Conservation (phyloP, 2,888 invertebrate genomes). For the Agrenia bidenticulata region DNA sequence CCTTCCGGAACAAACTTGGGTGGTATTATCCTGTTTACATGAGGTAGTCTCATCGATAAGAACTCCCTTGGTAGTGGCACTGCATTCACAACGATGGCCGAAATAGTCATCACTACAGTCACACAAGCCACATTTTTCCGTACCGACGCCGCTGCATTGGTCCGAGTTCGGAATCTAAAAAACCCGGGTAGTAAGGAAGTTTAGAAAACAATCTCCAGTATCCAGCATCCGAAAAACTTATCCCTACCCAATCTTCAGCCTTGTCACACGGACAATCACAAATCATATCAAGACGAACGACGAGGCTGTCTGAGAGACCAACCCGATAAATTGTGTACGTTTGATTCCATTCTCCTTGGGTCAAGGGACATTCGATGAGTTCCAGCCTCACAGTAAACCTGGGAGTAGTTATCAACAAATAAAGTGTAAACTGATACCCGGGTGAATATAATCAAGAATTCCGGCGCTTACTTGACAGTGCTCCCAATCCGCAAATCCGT, state of each 20-base stretch:
- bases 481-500: slow-evolving; percentile 18
- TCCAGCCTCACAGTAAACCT: slow-evolving; percentile 37
- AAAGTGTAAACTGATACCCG: background rate
- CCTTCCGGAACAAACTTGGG: slow-evolving; percentile 44
- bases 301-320: slow-evolving; percentile 59
- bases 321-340: slow-evolving; percentile 59
- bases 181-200: background rate
- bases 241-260: slow-evolving; percentile 14
- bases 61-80: too few relatives aligned
- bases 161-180: slow-evolving; percentile 29
- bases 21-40: slow-evolving; percentile 24
- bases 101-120: slow-evolving; percentile 57
- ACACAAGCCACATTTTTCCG: slow-evolving; percentile 50
- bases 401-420: background rate
- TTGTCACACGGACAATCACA: slow-evolving; percentile 61
- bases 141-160: slow-evolving; percentile 26
- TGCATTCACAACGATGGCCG: slow-evolving; percentile 55
- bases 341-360: slow-evolving; percentile 33
- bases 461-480: slow-evolving; percentile 21
- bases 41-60: slow-evolving; percentile 12
- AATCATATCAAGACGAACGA: slow-evolving; percentile 59
- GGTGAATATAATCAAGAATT: background rate
- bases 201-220: background rate
- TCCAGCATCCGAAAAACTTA: background rate
- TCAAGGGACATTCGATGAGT: slow-evolving; percentile 31